Conservation (phyloP, 2,797 vertebrate genomes). For the Phaenicophaeus curvirostris region DNA sequence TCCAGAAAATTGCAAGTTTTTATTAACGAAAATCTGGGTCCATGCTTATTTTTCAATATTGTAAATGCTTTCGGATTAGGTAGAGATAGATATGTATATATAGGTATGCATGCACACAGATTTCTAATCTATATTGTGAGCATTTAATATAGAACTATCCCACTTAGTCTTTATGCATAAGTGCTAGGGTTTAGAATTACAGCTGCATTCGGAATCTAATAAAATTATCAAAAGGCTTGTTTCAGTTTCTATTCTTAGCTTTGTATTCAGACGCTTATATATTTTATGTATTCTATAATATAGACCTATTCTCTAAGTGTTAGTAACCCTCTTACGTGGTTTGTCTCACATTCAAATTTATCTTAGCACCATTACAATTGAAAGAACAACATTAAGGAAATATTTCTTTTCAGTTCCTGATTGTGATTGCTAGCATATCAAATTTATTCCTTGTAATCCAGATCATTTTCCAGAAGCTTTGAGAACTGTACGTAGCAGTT, state of each 20-base stretch:
- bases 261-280: constrained; percentile 56
- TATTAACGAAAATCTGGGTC: not conserved
- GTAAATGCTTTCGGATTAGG: constrained; percentile 39
- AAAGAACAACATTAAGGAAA: constrained; percentile 76
- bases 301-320: constrained; percentile 58
- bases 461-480: constrained; percentile 80
- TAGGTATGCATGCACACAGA: not conserved
- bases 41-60: constrained; percentile 24
- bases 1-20: not conserved
- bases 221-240: constrained; percentile 63
- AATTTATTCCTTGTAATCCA: constrained; percentile 81
- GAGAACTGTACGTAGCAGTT: constrained; percentile 73
- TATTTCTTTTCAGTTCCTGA: constrained; percentile 76
- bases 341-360: constrained; percentile 71
- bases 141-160: constrained; percentile 45
- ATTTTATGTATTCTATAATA: constrained; percentile 61
- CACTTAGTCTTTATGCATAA: constrained; percentile 30
- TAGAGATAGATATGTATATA: not conserved
- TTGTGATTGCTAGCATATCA: constrained; percentile 77
- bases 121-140: not conserved
- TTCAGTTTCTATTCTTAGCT: constrained; percentile 69
- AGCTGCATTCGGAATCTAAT: constrained; percentile 58
- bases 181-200: constrained; percentile 57
- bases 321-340: constrained; percentile 37
- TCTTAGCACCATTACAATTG: constrained; percentile 70